Base-by-base conservation (phyloP, 2,888 invertebrate genomes). In the Hydropsyche betteni region DNA sequence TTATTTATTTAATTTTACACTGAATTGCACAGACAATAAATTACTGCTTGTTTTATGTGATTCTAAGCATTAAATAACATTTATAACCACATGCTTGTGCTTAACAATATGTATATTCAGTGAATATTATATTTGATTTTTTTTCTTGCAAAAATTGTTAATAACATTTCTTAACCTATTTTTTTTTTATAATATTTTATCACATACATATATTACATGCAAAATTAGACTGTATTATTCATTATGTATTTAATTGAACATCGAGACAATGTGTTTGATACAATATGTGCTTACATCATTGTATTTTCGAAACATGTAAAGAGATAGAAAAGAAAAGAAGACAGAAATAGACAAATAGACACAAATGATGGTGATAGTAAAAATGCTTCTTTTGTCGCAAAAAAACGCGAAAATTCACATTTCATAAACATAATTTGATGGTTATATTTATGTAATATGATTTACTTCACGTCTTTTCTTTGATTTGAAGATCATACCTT, bases 111-210 rank as follows among this genome's bases (percentile, higher is more conserved):
- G 12, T 53, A 53, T 53, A 16, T 16, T 24, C 24, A 58, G 14
- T 58, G 8, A 16, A 24, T 58, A 16, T 14, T 58, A 12, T 10
- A 6, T 14, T 14, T 16, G 14, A 0, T 24, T 16, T 14, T 58
- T 58, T 58, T 44, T 1, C 44, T 8, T 44, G 10, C 44, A 44
- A 44, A 6, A 44, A 44, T 44, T 14, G 12, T 68, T 68, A 68
- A 68, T 38, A 36, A 68, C 38, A 34, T 68, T 68, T 34, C 38
- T 68, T 68, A 68, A 10, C 33, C 68, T 8, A 12, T 36, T 16
- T 64, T 64, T 64, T 34, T 69, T 69, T 69, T 44, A 44, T 51
- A 44, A 38, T 44, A 69, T 16, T 24, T 16, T 55, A 16, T 68
- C 33, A 68, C 69, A 44, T 69, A 44, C 38, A 10, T 10, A 1